Evolutionary conservation across 2,113 vertebrate genomes (phyloP).

Genomic region (Muntiacus reevesi): DNA sequence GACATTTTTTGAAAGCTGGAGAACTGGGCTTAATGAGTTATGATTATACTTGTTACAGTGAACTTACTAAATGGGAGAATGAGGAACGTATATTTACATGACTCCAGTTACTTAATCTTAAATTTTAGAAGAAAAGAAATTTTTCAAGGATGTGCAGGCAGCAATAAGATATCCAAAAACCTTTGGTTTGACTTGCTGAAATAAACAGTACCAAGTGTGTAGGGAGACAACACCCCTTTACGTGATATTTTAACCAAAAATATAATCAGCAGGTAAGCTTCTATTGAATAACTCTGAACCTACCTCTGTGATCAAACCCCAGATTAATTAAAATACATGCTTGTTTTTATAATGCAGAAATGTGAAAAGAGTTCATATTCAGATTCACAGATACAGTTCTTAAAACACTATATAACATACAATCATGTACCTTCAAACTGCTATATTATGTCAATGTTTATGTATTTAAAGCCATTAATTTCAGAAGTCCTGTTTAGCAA

Average conservation of each 20-base stretch:
- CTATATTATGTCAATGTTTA: background rate
- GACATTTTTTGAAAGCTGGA: background rate
- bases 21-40: background rate
- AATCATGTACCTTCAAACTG: background rate
- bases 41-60: background rate
- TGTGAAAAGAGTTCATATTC: background rate
- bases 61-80: background rate
- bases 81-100: background rate
- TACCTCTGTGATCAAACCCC: background rate
- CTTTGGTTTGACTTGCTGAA: background rate
- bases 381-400: background rate
- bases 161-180: background rate
- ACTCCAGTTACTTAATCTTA: constrained; percentile 16
- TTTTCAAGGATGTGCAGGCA: background rate
- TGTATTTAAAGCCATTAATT: background rate
- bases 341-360: background rate
- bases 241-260: background rate
- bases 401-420: background rate
- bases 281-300: background rate
- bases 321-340: background rate
- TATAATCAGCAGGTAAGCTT: background rate
- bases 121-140: background rate
- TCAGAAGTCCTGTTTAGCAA: background rate
- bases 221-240: background rate
- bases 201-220: background rate